Evolutionary conservation across 2,797 vertebrate species (phyloP).

Genomic region (Cyclura pinguis): DNA sequence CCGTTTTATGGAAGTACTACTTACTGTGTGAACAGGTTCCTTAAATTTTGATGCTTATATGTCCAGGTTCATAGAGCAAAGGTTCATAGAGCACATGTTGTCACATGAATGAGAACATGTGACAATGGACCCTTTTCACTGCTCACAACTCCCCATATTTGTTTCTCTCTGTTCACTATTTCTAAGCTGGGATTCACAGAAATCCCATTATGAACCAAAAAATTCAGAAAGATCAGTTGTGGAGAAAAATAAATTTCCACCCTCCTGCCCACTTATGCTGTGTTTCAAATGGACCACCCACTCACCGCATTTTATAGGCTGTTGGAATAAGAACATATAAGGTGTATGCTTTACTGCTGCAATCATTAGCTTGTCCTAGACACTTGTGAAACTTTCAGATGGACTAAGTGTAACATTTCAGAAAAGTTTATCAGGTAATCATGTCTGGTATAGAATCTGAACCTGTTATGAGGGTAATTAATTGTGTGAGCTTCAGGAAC

Average conservation of each 20-base stretch:
- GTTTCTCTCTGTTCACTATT: not conserved
- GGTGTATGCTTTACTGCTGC: not conserved
- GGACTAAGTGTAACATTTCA: not conserved
- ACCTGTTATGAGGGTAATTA: not conserved
- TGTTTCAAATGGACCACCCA: not conserved
- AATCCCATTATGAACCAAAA: too few species aligned
- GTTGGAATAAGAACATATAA: not conserved
- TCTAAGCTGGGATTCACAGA: not conserved
- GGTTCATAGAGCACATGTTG: not conserved
- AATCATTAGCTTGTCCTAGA: not conserved
- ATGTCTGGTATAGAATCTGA: not conserved
- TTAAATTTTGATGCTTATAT: not conserved
- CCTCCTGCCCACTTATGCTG: not conserved
- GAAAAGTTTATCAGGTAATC: constrained; percentile 7
- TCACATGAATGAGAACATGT: not conserved
- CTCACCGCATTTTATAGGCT: not conserved
- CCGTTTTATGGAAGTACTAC: not conserved
- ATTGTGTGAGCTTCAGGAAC: not conserved
- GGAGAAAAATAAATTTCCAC: not conserved
- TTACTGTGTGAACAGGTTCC: not conserved
- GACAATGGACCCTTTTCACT: too few species aligned
- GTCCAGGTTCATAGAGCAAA: not conserved
- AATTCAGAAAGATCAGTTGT: too few species aligned
- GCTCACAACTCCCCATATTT: not conserved
- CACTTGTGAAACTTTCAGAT: constrained; percentile 5